Evolutionary conservation across 2,797 vertebrate genomes (phyloP), one percentile per base, ranked within the genome.

Genomic region (Staurois parvus): DNA sequence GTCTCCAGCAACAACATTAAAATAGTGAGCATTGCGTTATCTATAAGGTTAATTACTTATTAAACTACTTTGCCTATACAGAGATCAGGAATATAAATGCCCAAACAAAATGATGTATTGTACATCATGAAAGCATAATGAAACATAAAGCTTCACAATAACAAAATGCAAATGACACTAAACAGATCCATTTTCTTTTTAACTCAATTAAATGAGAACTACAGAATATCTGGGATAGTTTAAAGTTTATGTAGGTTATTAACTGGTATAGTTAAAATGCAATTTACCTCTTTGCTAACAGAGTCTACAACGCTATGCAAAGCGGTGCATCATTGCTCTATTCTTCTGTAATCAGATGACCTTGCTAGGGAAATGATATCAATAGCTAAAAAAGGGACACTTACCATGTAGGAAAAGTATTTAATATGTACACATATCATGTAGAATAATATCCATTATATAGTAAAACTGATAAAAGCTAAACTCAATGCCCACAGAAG

Each of bases 101-200:
- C 91, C 86, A 84, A 88, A 0, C 4, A 19, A 87, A 66, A 88
- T 85, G 89, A 89, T 59, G 40, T 80, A 88, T 86, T 90, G 87
- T 76, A 87, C 90, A 26, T 91, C 88, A 87, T 69, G 24, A 32
- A 86, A 70, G 78, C 81, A 90, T 92, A 92, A 90, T 90, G 83
- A 89, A 62, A 89, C 21, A 89, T 34, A 89, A 84, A 90, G 17
- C 72, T 89, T 68, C 72, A 84, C 78, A 76, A 72, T 89, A 92
- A 85, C 82, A 29, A 90, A 89, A 89, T 72, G 68, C 40, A 92
- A 90, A 88, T 84, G 4, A 17, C 88, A 88, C 48, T 82, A 76
- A 70, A 69, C 79, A 52, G 79, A 86, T 86, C 84, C 82, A 82
- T 86, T 86, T 72, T 68, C 79, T 82, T 77, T 86, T 82, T 77